phyloP scores from a whole-genome alignment of 2,113 vertebrate species.

The Charina bottae region DNA sequence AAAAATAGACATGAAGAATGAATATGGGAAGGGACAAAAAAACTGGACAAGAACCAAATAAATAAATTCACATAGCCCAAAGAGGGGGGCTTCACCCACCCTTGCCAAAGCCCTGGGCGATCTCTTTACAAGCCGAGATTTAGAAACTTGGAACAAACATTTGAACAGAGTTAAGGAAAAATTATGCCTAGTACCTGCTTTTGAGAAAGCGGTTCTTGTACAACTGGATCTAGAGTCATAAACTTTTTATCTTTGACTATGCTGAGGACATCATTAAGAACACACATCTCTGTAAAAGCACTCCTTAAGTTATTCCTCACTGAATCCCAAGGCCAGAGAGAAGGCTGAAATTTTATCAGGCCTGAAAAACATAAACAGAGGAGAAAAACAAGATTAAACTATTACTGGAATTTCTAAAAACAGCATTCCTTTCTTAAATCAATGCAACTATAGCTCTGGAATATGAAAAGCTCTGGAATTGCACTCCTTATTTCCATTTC shows the following conservation, averaged over 20 bases:
- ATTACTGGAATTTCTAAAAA: neutral
- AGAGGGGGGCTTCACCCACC: neutral
- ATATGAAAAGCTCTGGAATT: neutral
- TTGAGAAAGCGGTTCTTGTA: conserved; percentile 83
- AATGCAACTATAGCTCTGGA: neutral
- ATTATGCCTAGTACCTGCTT: conserved; percentile 73
- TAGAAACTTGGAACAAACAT: neutral
- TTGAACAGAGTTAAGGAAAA: neutral
- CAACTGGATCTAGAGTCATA: conserved; percentile 96
- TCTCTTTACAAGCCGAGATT: neutral
- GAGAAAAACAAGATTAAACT: neutral
- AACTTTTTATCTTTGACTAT: conserved; percentile 97
- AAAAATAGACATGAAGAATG: neutral
- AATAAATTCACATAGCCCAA: neutral
- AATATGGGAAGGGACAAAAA: neutral
- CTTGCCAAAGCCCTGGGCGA: neutral
- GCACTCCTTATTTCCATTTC: neutral
- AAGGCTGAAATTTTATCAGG: conserved; percentile 93
- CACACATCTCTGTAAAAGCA: conserved; percentile 94
- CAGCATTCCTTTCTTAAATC: neutral
- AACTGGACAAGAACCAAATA: neutral
- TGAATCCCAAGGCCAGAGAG: conserved; percentile 97
- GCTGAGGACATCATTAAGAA: conserved; percentile 92
- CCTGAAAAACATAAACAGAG: conserved; percentile 66
- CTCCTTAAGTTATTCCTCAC: conserved; percentile 93